These are phyloP conservation scores for Ceratotherium simum DNA, from an alignment of 2,113 vertebrate species.

Conservation along the genomic window DNA sequence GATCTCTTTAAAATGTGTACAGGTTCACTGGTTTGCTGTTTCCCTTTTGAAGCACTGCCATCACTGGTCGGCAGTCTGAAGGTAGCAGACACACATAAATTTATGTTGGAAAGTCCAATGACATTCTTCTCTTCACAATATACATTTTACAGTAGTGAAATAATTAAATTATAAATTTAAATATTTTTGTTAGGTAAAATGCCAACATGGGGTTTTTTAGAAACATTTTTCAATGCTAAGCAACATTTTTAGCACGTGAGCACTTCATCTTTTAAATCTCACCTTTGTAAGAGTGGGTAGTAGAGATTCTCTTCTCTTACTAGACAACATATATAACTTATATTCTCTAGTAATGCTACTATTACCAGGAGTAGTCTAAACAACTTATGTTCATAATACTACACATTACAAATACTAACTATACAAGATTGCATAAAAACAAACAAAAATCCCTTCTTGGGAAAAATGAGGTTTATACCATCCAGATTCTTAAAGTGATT, in stretches of 20 bases:
- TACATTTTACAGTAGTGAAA: neutral
- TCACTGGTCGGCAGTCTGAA: constrained; percentile 97
- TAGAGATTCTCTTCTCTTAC: neutral
- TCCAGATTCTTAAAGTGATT: constrained; percentile 7
- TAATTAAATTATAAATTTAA: neutral
- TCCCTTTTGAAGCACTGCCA: constrained; percentile 97
- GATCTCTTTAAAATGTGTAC: constrained; percentile 98
- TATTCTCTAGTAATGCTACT: neutral
- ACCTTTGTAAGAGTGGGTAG: neutral
- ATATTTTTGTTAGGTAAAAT: neutral
- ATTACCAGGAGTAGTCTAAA: neutral
- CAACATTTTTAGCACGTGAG: neutral
- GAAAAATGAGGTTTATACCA: constrained; percentile 36
- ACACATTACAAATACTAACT: neutral
- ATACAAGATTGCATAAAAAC: neutral
- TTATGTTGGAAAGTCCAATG: constrained; percentile 16
- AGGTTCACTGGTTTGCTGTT: constrained; percentile 97
- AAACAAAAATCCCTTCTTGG: neutral
- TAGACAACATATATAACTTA: neutral
- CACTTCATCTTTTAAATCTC: neutral
- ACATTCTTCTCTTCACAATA: constrained; percentile 35
- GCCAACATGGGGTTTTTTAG: neutral
- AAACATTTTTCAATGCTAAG: constrained; percentile 37
- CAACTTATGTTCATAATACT: constrained; percentile 21
- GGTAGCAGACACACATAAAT: constrained; percentile 51